These are phyloP conservation scores for Sciurus niger DNA, from an alignment of 2,113 vertebrate genomes.

Conservation along the genomic window DNA sequence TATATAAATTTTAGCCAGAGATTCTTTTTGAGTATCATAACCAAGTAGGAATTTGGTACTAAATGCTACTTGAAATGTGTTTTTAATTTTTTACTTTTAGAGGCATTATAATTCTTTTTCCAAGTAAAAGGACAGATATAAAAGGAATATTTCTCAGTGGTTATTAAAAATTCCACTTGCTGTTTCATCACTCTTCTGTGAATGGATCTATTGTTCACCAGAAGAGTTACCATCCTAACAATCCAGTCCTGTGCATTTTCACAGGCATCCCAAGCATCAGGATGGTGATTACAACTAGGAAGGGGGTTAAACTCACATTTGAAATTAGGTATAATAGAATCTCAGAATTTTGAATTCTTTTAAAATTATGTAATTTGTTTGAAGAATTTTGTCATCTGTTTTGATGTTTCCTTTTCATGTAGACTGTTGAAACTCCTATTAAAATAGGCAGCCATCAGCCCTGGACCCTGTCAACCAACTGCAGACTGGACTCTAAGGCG, in stretches of 20 bases:
- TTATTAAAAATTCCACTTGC: conserved; percentile 54
- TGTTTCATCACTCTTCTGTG: background rate
- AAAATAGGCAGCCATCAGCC: background rate
- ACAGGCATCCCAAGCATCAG: background rate
- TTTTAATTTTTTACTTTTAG: background rate
- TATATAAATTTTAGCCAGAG: conserved; percentile 32
- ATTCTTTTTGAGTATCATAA: background rate
- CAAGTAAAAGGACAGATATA: conserved; percentile 35
- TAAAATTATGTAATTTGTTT: conserved; percentile 22
- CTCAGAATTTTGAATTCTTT: conserved; percentile 44
- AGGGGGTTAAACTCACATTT: background rate
- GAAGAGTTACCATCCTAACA: background rate
- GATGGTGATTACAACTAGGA: background rate
- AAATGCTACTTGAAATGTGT: conserved; percentile 9
- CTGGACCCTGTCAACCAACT: background rate
- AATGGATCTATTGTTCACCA: conserved; percentile 28
- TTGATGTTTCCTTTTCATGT: conserved; percentile 27
- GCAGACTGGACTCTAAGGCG: background rate
- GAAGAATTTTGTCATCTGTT: background rate
- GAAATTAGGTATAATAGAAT: conserved; percentile 19
- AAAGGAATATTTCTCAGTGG: background rate
- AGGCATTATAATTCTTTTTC: conserved; percentile 9
- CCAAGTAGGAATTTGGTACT: background rate
- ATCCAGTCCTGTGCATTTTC: background rate
- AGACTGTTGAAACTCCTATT: background rate